These are phyloP conservation scores for Temnothorax curvispinosus DNA, from an alignment of 1,140 invertebrate species.

Conservation along the genomic window DNA sequence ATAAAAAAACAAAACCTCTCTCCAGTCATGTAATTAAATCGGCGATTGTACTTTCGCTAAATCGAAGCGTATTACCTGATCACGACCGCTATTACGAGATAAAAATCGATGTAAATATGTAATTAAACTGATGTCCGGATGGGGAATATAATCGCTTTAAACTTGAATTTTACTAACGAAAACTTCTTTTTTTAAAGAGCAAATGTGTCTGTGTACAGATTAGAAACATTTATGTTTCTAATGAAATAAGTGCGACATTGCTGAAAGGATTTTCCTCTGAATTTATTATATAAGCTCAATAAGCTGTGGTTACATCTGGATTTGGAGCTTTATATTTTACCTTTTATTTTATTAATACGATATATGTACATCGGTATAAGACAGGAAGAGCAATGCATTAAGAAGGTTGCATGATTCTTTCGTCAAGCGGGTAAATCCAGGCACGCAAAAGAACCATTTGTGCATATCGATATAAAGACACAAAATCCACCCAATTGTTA, in stretches of 20 bases:
- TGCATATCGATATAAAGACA: conserved; percentile 33
- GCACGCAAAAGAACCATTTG: conserved; percentile 24
- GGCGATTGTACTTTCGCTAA: conserved; percentile 48
- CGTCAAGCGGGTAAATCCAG: not conserved
- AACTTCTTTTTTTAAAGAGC: not conserved
- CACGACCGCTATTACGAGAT: conserved; percentile 20
- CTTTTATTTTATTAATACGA: not conserved
- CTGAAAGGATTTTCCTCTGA: not conserved
- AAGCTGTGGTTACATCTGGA: not conserved
- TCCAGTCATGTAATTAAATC: conserved; percentile 48
- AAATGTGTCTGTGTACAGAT: not conserved
- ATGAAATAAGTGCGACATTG: not conserved
- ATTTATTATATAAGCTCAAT: not conserved
- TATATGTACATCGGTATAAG: not conserved
- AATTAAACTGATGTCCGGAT: conserved; percentile 6
- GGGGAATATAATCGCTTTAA: not conserved
- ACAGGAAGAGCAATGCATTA: not conserved
- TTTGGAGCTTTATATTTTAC: not conserved
- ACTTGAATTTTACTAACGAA: not conserved
- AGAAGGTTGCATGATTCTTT: not conserved
- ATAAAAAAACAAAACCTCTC: conserved; percentile 34
- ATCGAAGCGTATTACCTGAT: conserved; percentile 14
- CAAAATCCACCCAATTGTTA: conserved; percentile 57
- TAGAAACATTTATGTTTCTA: not conserved
- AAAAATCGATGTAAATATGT: conserved; percentile 16